Percentiles rank a stretch among this genome's conserved stretches.
phyloP scores from a whole-genome alignment of 2,113 vertebrate genomes.

The Heterotilapia buettikoferi region DNA sequence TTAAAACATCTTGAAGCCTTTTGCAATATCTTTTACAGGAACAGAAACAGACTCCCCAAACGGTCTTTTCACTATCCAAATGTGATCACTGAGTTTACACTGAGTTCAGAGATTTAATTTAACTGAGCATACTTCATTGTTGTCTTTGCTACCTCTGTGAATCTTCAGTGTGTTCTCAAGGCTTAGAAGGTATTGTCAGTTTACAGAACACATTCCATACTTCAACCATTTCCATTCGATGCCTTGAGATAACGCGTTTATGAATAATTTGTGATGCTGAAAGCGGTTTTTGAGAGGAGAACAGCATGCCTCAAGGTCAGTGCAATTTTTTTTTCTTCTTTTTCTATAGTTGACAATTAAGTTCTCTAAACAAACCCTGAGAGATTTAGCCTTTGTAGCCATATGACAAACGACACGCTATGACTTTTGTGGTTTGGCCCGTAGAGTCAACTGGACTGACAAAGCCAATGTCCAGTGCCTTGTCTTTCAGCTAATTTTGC shows the following conservation, averaged over 20 bases:
- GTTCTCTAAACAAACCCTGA: background rate
- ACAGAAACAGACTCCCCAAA: background rate
- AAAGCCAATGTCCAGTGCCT: background rate
- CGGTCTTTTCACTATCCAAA: background rate
- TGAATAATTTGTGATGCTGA: constrained; percentile 3
- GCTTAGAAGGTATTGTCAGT: background rate
- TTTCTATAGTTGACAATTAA: background rate
- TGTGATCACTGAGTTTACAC: background rate
- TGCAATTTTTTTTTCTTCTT: background rate
- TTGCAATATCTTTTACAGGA: background rate
- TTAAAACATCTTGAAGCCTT: constrained; percentile 37
- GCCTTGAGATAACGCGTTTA: background rate
- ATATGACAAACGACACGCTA: background rate
- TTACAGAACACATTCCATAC: background rate
- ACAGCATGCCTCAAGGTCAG: background rate
- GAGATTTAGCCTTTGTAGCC: background rate
- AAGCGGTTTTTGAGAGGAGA: background rate
- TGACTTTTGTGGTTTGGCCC: background rate
- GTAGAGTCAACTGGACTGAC: background rate
- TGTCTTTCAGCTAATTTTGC: background rate
- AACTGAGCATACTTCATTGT: background rate
- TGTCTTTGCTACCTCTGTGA: background rate
- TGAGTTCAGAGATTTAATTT: background rate
- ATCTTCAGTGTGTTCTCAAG: background rate
- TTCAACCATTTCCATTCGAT: background rate